Evolutionary conservation across 2,888 invertebrate species (phyloP).

Genomic region (Operophtera brumata): DNA sequence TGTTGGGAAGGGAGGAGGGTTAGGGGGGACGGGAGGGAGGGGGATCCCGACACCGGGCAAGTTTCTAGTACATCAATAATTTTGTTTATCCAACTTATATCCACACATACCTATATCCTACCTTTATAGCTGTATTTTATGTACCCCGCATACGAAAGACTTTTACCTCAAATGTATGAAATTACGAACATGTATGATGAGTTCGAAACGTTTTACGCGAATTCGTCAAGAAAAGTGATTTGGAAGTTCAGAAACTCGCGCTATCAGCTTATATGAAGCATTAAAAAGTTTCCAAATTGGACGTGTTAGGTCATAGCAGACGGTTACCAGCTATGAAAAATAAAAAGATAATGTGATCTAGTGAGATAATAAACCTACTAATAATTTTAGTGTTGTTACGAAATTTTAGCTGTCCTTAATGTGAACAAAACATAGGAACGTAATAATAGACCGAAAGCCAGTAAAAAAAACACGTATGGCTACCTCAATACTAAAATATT

Average conservation of each 20-base stretch:
- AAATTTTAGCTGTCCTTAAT: neutral
- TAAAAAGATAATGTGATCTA: conserved; percentile 19
- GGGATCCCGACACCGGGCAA: too few species aligned
- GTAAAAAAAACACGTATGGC: too few species aligned
- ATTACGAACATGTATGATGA: conserved; percentile 32
- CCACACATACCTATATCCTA: too few species aligned
- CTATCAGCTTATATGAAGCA: conserved; percentile 33
- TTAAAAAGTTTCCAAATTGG: conserved; percentile 33
- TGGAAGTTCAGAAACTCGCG: conserved; percentile 30
- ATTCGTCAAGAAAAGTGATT: conserved; percentile 37
- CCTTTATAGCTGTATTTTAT: neutral
- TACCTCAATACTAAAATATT: too few species aligned
- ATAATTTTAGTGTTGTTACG: neutral
- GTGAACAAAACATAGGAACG: neutral
- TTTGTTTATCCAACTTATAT: too few species aligned
- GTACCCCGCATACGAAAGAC: neutral
- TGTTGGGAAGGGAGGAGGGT: too few species aligned
- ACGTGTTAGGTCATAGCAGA: conserved; percentile 28
- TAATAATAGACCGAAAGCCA: too few species aligned
- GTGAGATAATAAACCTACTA: too few species aligned
- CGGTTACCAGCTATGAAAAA: conserved; percentile 12
- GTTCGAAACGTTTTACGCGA: conserved; percentile 34
- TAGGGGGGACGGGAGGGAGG: too few species aligned
- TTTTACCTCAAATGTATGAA: conserved; percentile 28
- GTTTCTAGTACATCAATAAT: too few species aligned